Evolutionary conservation across 2,113 vertebrate genomes (phyloP), one percentile per base, ranked within the genome.

Genomic region (Alethe castanea): DNA sequence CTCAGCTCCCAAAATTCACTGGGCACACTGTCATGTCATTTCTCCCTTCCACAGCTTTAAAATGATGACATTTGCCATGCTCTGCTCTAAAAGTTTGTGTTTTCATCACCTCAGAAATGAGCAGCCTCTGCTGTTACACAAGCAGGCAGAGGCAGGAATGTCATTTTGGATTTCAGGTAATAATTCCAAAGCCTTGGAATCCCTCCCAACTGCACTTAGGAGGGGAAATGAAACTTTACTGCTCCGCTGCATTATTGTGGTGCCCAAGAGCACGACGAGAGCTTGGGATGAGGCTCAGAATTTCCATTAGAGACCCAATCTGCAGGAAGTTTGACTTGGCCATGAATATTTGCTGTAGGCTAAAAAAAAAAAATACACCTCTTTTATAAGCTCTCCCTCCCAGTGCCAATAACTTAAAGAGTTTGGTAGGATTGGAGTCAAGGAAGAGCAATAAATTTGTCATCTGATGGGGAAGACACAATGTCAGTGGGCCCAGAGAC

Each of bases 281-380:
- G n/a, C 8, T 94, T 53, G 72, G 53, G 89, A 87, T 50, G 77
- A 92, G 70, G 89, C 78, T 94, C 93, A 92, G 65, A 91, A 94
- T 95, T 97, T 95, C 96, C 93, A 96, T 87, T 42, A 89, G 57
- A 91, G 45, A 89, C 36, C 65, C 4, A 40, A 33, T 91, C 67
- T 91, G 73, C 81, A 95, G 89, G 89, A 95, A 91, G 95, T 95
- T 97, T 91, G 69, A 69, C 73, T 95, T 95, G 92, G 95, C 94
- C 70, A 79, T 8, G 61, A 84, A 61, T 14, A 71, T 50, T 61
- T 86, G 83, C 93, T 81, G 69, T 45, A 94, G 86, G 94, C 81
- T 91, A 60, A 62, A 76, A 91, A 47, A 62, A 77, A 24, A 38
- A 13, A 24, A 47, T 52, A 52, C 26, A 2, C 42, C 28, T 45